A percentile compares a stretch with the other conserved stretches of the same genome.
phyloP scores from a whole-genome alignment of 2,888 invertebrate genomes.

The Didymodactylos carnosus region DNA sequence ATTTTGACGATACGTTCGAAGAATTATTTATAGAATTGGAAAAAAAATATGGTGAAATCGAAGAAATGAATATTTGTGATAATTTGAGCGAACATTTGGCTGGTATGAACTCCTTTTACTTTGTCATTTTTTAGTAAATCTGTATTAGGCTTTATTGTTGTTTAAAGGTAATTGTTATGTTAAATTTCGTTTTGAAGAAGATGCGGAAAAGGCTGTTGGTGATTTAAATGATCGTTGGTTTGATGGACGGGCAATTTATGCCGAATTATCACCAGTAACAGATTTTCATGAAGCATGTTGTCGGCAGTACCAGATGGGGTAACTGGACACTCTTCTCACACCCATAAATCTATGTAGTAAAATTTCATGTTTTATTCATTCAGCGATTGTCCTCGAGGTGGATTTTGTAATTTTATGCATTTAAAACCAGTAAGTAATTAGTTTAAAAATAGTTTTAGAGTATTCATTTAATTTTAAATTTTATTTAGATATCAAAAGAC shows the following conservation, averaged over 20 bases:
- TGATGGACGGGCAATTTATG: constrained; percentile 87
- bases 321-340: constrained; percentile 36
- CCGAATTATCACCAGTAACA: constrained; percentile 91
- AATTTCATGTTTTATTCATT: neutral
- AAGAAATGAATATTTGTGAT: constrained; percentile 99
- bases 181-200: constrained; percentile 81
- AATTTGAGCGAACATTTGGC: constrained; percentile 94
- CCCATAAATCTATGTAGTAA: neutral
- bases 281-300: constrained; percentile 98
- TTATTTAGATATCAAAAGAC: neutral
- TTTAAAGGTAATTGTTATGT: constrained; percentile 7
- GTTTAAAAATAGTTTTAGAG: neutral
- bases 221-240: constrained; percentile 98
- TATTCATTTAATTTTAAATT: neutral
- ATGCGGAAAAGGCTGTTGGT: constrained; percentile 87
- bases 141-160: neutral
- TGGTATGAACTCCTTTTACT: constrained; percentile 40
- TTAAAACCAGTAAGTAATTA: constrained; percentile 79
- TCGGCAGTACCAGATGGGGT: constrained; percentile 87
- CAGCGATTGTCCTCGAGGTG: constrained; percentile 79
- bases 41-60: constrained; percentile 72
- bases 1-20: constrained; percentile 14
- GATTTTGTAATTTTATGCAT: constrained; percentile 99
- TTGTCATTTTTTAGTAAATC: neutral
- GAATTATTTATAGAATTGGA: constrained; percentile 14